phyloP scores from a whole-genome alignment of 1,140 invertebrate genomes.

The Meloidogyne floridensis region DNA sequence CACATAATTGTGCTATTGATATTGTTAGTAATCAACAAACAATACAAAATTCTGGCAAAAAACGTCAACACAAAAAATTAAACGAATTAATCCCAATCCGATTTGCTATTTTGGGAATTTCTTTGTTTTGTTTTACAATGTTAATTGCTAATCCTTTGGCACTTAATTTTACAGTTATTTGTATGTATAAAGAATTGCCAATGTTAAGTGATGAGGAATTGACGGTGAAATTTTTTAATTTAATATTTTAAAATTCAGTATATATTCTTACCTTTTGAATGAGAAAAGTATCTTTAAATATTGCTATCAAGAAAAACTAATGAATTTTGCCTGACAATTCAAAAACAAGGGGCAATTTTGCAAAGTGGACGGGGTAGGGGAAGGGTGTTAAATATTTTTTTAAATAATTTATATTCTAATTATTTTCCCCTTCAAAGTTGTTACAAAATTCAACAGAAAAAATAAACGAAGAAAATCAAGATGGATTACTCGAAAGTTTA shows the following conservation, averaged over 20 bases:
- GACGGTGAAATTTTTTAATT: neutral
- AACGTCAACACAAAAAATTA: neutral
- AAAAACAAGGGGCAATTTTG: too few species aligned
- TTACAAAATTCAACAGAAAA: neutral
- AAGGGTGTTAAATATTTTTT: too few species aligned
- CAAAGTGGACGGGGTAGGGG: too few species aligned
- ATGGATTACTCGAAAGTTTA: neutral
- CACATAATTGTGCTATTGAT: neutral
- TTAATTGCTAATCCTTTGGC: slow-evolving; percentile 50
- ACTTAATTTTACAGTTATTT: slow-evolving; percentile 29
- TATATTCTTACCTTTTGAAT: too few species aligned
- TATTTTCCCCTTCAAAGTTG: neutral
- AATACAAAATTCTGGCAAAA: slow-evolving; percentile 1
- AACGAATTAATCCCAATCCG: slow-evolving; percentile 43
- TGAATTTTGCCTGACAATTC: too few species aligned
- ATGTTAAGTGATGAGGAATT: neutral
- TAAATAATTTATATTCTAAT: neutral
- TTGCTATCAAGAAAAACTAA: too few species aligned
- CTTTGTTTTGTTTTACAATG: slow-evolving; percentile 50
- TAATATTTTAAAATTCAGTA: too few species aligned
- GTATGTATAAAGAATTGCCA: slow-evolving; percentile 19
- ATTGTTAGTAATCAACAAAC: slow-evolving; percentile 3
- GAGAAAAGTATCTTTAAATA: too few species aligned
- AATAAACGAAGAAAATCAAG: neutral
- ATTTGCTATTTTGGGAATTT: slow-evolving; percentile 45